Evolutionary conservation across 2,113 vertebrate genomes (phyloP), one percentile per base, ranked within the genome.

Genomic region (Xenopus tropicalis): DNA sequence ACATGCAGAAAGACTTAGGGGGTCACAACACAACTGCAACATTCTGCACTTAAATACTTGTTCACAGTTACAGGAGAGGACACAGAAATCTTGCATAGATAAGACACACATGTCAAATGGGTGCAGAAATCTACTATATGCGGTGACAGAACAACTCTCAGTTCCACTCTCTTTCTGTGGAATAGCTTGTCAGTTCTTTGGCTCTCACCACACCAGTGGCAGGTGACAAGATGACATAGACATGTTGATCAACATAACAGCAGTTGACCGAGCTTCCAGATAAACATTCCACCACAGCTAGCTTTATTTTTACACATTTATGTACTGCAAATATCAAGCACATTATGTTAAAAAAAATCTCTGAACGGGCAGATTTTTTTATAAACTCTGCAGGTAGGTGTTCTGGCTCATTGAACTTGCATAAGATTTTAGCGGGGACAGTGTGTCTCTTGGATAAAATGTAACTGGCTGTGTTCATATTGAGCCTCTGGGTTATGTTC

Each of bases 401-500:
- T 66, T 73, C 62, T 73, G 52, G 24, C 24, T 46, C 37, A 59
- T 48, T 66, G 22, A 73, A 52, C 71, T 24, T 16, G 37, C 12
- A 14, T 56, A 29, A 4, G 5, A 23, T 21, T 71, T 51, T n/a
- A 29, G 69, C 14, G 54, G 24, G 61, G 46, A 71, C 46, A 71
- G 52, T n/a, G 19, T n/a, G 52, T 62, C 25, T 73, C 57, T 21
- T 73, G 52, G 63, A 73, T 73, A 73, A 66, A 73, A n/a, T 73
- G 52, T 66, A 66, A 73, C 52, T 23, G 54, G 29, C 44, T 37
- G 14, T 14, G 17, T 37, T 19, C 16, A 16, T 72, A 56, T 11
- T 64, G 61, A 24, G 29, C 37, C 9, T 37, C 9, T 54, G 11
- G 52, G 62, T 44, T 13, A 73, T 63, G 20, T 29, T 59, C 22